Evolutionary conservation across 2,888 invertebrate genomes (phyloP), one percentile per base, ranked within the genome.

Genomic region (Aspidiotus rigidus): DNA sequence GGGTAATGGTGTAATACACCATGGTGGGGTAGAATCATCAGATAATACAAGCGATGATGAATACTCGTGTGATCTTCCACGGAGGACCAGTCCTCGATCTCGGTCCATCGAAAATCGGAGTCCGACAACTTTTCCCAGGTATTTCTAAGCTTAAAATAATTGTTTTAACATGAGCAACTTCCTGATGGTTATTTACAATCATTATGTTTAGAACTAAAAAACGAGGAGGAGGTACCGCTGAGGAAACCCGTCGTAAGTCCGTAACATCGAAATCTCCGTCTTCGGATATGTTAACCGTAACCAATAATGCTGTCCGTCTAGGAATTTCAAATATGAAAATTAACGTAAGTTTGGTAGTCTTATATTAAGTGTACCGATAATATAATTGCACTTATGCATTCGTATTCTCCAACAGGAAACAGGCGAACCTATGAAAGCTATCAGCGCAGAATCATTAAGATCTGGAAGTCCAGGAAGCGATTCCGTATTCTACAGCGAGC

Each of bases 391-490:
- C 17, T 3, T 3, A 7, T 40, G 16, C 54, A 9, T 54, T 64
- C 41, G n/a, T 28, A 11, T 39, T n/a, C 54, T 55, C 11, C 17
- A 16, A 49, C n/a, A 64, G 67, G 67, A 67, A 40, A 67, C 57
- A 15, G 39, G 49, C 10, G 60, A 67, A 15, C 44, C 44, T 15
- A 56, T 67, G 66, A 91, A 91, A 79, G 90, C 91, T 10, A 82
- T 90, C 71, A 91, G 91, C 74, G 89, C 90, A 60, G 93, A 93
- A 79, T 91, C 91, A 1, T 79, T 93, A 67, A 84, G 92, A 62
- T 91, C 91, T n/a, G 90, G 89, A 55, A 91, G 91, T 75, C 92
- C 92, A 6, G 92, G 93, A 39, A 92, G 91, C 73, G 92, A 93
- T 78, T 91, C 90, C 70, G 92, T 93, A 40, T 93, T 93, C 79